Conservation (phyloP, 2,888 invertebrate genomes). For the Atrina japonica region DNA sequence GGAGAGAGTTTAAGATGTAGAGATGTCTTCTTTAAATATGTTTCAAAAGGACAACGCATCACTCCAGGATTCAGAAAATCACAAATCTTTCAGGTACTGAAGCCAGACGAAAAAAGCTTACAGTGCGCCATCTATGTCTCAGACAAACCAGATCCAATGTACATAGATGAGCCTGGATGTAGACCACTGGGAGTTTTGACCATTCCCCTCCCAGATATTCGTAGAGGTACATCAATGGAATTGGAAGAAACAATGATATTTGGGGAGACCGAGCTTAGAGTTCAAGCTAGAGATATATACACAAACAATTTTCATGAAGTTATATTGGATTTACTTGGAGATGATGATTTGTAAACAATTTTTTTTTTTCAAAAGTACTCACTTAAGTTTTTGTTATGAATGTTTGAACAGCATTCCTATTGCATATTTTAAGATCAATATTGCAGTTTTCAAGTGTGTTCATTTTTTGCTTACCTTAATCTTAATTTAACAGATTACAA, state of each 20-base stretch:
- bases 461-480: too few relatives aligned
- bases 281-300: conserved; percentile 30
- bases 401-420: too few relatives aligned
- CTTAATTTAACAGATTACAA: too few relatives aligned
- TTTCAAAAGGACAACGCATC: conserved; percentile 29
- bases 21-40: conserved; percentile 34
- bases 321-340: conserved; percentile 20
- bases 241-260: conserved; percentile 40
- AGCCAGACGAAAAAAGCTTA: conserved; percentile 26
- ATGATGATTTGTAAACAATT: background rate
- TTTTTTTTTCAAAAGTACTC: too few relatives aligned
- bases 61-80: conserved; percentile 23
- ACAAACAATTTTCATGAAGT: conserved; percentile 14
- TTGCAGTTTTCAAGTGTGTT: too few relatives aligned
- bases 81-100: conserved; percentile 33
- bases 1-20: conserved; percentile 15
- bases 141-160: conserved; percentile 26
- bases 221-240: conserved; percentile 27
- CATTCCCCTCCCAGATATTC: conserved; percentile 21
- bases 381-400: too few relatives aligned
- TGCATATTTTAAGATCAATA: too few relatives aligned
- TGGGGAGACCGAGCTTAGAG: conserved; percentile 37
- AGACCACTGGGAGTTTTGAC: conserved; percentile 15
- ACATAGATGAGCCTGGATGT: conserved; percentile 29
- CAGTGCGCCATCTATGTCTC: conserved; percentile 34